Evolutionary conservation across 2,888 invertebrate genomes (phyloP).

Genomic region (Sisyra terminalis): DNA sequence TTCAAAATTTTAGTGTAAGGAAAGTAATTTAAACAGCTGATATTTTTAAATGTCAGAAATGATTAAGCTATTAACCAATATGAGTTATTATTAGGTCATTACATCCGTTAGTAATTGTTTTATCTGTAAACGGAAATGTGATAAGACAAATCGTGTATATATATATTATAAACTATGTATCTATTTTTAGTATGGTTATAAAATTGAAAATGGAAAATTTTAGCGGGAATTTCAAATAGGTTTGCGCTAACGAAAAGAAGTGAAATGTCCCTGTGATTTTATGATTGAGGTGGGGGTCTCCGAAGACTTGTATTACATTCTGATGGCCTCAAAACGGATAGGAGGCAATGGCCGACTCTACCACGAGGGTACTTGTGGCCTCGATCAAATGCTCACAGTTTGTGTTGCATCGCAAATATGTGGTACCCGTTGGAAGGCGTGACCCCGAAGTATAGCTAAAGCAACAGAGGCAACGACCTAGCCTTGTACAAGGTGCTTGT

Average conservation of each 20-base stretch:
- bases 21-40: too few relatives aligned
- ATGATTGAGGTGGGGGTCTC: not conserved
- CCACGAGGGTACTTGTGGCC: slow-evolving; percentile 4
- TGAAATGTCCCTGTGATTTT: slow-evolving; percentile 1
- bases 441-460: slow-evolving; percentile 9
- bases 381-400: slow-evolving; percentile 6
- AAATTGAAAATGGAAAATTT: too few relatives aligned
- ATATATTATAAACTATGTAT: not conserved
- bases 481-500: slow-evolving; percentile 22
- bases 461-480: slow-evolving; percentile 28
- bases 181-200: not conserved
- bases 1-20: too few relatives aligned
- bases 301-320: slow-evolving; percentile 2
- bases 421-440: not conserved
- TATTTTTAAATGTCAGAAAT: too few relatives aligned
- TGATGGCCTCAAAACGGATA: slow-evolving; percentile 27
- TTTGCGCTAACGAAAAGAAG: not conserved
- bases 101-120: not conserved
- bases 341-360: slow-evolving; percentile 27
- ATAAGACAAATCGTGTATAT: not conserved
- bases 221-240: too few relatives aligned
- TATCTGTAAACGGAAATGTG: not conserved
- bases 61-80: too few relatives aligned
- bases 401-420: not conserved
- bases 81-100: too few relatives aligned